Evolutionary conservation across 2,888 invertebrate species (phyloP).

Genomic region (Thelaira solivaga): DNA sequence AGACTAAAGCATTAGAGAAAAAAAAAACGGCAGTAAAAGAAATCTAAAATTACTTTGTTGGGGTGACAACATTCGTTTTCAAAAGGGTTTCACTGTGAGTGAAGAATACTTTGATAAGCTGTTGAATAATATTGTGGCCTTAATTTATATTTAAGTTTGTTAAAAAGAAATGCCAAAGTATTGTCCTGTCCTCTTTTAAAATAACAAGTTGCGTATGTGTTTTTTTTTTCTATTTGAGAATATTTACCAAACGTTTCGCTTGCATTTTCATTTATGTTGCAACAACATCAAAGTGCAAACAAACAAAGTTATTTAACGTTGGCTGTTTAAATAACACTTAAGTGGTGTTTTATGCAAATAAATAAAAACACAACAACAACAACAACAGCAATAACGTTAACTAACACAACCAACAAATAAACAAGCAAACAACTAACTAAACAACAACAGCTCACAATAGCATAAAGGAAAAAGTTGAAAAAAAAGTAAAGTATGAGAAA

Average conservation of each 20-base stretch:
- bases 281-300: constrained; percentile 39
- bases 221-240: not conserved
- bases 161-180: not conserved
- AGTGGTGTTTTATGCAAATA: constrained; percentile 52
- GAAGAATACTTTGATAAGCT: constrained; percentile 8
- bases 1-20: not conserved
- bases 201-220: not conserved
- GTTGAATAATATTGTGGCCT: not conserved
- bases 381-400: not conserved
- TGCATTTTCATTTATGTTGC: not conserved
- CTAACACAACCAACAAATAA: not conserved
- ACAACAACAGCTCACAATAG: constrained; percentile 17
- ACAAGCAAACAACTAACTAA: not conserved
- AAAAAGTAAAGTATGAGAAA: not conserved
- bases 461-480: constrained; percentile 10
- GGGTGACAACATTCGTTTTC: too few species aligned
- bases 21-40: not conserved
- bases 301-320: constrained; percentile 41
- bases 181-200: not conserved
- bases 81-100: not conserved
- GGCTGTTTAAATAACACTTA: constrained; percentile 52
- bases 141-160: too few species aligned
- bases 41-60: too few species aligned
- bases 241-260: not conserved
- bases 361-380: not conserved